Evolutionary conservation across 2,888 invertebrate species (phyloP), one percentile per base, ranked within the genome.

Genomic region (Acleris cristana): DNA sequence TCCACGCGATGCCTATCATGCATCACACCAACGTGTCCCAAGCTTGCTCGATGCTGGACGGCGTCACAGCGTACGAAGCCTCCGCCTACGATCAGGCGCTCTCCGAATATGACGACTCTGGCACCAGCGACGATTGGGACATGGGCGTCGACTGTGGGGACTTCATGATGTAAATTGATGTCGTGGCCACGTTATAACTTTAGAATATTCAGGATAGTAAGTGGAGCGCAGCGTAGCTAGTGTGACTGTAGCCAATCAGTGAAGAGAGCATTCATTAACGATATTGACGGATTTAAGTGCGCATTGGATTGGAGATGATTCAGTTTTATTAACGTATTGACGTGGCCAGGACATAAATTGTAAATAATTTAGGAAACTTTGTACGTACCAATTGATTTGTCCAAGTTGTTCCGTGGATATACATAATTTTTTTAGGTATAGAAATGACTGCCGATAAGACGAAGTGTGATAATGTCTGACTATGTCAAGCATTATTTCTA

Each of bases 121-220:
- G 83, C 19, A 84, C 86, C 56, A 86, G 93, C 1, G 95, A 95
- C 75, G 95, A 95, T 75, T 95, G 95, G 89, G 95, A 96, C 81
- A 94, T 95, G 70, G 95, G 95, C 53, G 94, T 95, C 71, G 96
- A 96, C 81, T 96, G 95, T 80, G 96, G 95, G 0, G 96, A 95
- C 77, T 95, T 95, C 79, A 95, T 95, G 93, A 95, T 95, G 93
- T 95, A 94, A 84, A 76, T 62, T 52, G 34, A 45, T 62, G 57
- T 52, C 53, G 21, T 45, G 52, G 66, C 62, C 57, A 66, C 57
- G 23, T 62, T 40, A 40, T 4, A 10, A 40, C 34, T 34, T 12
- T 34, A 3, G 12, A 34, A 34, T 34, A 12, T 34, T 34, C 12
- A 12, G 12, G 30, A 30, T 59, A 59, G 58, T 51, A 14, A 8